Base-by-base conservation (phyloP, 2,113 vertebrate genomes). In the Pao palembangensis region DNA sequence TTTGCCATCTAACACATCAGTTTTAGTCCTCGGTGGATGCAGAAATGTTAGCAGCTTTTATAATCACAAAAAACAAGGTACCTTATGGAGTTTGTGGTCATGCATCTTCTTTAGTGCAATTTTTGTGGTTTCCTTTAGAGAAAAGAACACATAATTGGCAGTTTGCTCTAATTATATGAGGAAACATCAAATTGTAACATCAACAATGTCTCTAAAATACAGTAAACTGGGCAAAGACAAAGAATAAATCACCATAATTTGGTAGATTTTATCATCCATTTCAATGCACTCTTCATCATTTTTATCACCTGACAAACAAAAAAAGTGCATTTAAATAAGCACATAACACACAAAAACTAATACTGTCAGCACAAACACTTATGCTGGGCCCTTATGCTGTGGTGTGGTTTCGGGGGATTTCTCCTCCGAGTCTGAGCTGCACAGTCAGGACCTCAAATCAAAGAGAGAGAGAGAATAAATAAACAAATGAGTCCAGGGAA, bases 121-220 rank as follows among this genome's bases (percentile, higher is more conserved):
- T 57, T 60, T 59, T 14, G 75, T 63, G 1, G 2, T 42, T 64
- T 64, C 81, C 92, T 93, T 57, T n/a, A 78, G 54, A 83, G 51
- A 67, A 68, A 58, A 5, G 46, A 34, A 16, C 2, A 13, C 43
- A 44, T 44, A 31, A 7, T 31, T 31, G 28, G 28, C 28, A 31
- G 28, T 7, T 31, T 8, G 28, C 28, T 31, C 28, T 8, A 31
- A 6, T 31, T 31, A 31, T 31, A 31, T 44, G 11, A 20, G 2
- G n/a, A n/a, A 46, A 20, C 23, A 5, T 21, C 13, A 1, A 3
- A 31, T 49, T 23, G 2, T 23, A 23, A 47, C 15, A 47, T 47
- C 44, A 17, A 17, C 1, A 28, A 28, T 28, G 25, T 6, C 6
- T 3, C 25, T 6, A 28, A 28, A 28, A 28, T 28, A 6, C 6